Percentiles rank a stretch among this genome's conserved stretches.
Conservation (phyloP, 2,888 invertebrate species). For the Sphaerophoria rueppellii region DNA sequence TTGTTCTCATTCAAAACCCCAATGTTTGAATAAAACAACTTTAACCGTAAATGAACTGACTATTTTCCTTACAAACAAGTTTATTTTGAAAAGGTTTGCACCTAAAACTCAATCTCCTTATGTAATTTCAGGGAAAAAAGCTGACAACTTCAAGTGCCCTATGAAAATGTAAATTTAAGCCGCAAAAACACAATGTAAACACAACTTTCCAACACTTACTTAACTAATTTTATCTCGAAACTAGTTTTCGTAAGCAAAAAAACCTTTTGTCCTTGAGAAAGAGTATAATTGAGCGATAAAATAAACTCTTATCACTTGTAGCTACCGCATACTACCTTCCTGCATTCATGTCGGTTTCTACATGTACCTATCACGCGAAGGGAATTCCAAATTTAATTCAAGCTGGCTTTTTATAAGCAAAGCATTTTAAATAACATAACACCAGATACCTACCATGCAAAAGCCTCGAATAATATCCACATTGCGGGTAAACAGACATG, state of each 20-base stretch:
- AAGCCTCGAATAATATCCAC: slow-evolving; percentile 30
- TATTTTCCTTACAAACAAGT: too few relatives aligned
- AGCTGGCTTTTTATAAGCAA: neutral
- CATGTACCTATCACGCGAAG: neutral
- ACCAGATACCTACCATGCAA: slow-evolving; percentile 5
- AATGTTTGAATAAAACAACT: too few relatives aligned
- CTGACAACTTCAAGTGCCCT: too few relatives aligned
- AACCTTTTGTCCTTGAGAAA: too few relatives aligned
- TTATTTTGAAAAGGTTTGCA: too few relatives aligned
- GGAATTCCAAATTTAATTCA: slow-evolving; percentile 10
- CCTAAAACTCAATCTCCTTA: too few relatives aligned
- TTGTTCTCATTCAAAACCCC: too few relatives aligned
- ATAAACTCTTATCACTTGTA: neutral
- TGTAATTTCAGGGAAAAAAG: too few relatives aligned
- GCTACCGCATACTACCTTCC: neutral
- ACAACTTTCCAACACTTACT: too few relatives aligned
- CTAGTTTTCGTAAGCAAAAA: neutral
- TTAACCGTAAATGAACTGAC: too few relatives aligned
- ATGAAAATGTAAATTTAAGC: too few relatives aligned
- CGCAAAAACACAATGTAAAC: too few relatives aligned
- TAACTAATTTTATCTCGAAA: neutral
- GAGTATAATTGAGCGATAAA: slow-evolving; percentile 20
- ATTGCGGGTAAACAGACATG: slow-evolving; percentile 24
- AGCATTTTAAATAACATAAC: slow-evolving; percentile 8
- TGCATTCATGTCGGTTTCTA: neutral